Conservation (phyloP, 2,797 vertebrate species). For the Macrochelys suwanniensis region DNA sequence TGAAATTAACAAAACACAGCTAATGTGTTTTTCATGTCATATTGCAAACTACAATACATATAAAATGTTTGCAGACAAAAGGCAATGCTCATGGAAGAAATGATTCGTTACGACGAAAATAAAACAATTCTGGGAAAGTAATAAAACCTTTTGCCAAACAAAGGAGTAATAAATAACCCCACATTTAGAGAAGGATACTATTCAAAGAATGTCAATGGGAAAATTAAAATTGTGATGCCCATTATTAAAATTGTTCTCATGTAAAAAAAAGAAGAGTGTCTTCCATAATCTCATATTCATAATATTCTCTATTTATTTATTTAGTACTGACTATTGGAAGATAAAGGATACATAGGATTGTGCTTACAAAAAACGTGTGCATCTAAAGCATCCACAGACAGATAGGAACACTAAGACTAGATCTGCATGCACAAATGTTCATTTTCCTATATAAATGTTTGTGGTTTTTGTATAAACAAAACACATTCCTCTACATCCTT, state of each 20-base stretch:
- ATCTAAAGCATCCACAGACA: not conserved
- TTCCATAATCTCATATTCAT: not conserved
- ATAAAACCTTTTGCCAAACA: not conserved
- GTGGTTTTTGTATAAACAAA: not conserved
- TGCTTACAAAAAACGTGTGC: not conserved
- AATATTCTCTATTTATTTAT: not conserved
- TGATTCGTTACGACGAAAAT: not conserved
- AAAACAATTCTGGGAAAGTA: not conserved
- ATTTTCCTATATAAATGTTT: not conserved
- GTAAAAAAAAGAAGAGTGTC: not conserved
- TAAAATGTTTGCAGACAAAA: not conserved
- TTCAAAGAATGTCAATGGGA: not conserved
- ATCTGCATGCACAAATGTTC: not conserved
- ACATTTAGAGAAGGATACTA: not conserved
- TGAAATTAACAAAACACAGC: not conserved
- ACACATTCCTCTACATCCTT: not conserved
- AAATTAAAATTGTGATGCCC: not conserved
- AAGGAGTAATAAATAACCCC: not conserved
- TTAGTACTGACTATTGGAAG: not conserved
- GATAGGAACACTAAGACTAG: not conserved
- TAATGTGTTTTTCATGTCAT: conserved; percentile 11
- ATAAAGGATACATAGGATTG: not conserved
- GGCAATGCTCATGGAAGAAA: conserved; percentile 5
- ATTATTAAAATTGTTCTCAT: not conserved
- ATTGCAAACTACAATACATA: conserved; percentile 2